These are phyloP conservation scores for Diachrysia chrysitis DNA, from an alignment of 2,888 invertebrate species.

Conservation along the genomic window DNA sequence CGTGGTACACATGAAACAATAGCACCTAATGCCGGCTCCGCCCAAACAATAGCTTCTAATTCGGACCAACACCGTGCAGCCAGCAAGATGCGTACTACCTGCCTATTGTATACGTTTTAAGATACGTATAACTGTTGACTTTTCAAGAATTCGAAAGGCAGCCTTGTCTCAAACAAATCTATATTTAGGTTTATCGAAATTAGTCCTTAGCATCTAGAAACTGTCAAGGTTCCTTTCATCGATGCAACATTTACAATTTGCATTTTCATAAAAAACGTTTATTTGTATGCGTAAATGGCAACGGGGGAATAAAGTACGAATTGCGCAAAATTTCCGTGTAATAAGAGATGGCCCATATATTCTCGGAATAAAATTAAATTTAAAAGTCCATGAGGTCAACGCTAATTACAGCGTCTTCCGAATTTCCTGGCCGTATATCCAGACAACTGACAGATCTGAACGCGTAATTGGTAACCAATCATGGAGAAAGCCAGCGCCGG, in stretches of 20 bases:
- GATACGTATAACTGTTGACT: slow-evolving; percentile 53
- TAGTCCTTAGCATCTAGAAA: slow-evolving; percentile 45
- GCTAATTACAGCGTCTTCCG: slow-evolving; percentile 58
- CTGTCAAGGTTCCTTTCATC: slow-evolving; percentile 26
- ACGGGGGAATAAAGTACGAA: slow-evolving; percentile 19
- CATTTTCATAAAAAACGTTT: slow-evolving; percentile 11
- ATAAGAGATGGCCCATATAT: slow-evolving; percentile 38
- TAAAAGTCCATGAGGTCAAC: slow-evolving; percentile 33
- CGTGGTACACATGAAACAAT: slow-evolving; percentile 69
- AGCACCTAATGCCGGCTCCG: slow-evolving; percentile 66
- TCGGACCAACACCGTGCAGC: slow-evolving; percentile 61
- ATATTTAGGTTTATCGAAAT: slow-evolving; percentile 52
- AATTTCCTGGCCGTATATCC: slow-evolving; percentile 64
- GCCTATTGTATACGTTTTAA: slow-evolving; percentile 54
- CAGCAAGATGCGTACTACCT: slow-evolving; percentile 43
- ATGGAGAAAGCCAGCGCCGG: slow-evolving; percentile 75
- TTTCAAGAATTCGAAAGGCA: slow-evolving; percentile 55
- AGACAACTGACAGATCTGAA: slow-evolving; percentile 62
- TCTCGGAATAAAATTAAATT: slow-evolving; percentile 44
- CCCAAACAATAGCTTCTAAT: slow-evolving; percentile 71
- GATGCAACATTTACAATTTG: slow-evolving; percentile 9
- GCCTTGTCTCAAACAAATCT: slow-evolving; percentile 48
- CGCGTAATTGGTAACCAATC: slow-evolving; percentile 78
- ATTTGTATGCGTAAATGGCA: slow-evolving; percentile 15
- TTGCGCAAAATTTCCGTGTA: slow-evolving; percentile 37